Evolutionary conservation across 1,140 invertebrate species (phyloP).

Genomic region (Homalodisca vitripennis): DNA sequence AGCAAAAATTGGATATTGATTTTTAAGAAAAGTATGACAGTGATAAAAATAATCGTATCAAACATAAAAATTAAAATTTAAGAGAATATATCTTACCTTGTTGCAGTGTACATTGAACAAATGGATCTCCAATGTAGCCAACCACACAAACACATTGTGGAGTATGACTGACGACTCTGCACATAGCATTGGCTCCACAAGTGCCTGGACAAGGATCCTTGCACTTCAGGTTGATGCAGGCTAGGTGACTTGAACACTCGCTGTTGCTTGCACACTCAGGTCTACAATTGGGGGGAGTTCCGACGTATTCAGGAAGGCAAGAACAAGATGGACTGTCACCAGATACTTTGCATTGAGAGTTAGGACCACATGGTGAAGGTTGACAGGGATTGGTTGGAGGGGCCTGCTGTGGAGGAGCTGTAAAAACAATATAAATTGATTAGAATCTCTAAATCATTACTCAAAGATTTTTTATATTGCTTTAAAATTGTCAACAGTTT

Average conservation of each 20-base stretch:
- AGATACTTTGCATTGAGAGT: conserved; percentile 61
- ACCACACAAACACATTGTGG: conserved; percentile 62
- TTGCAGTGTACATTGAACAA: conserved; percentile 43
- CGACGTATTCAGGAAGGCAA: conserved; percentile 52
- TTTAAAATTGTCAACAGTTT: not conserved
- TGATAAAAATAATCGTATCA: no score
- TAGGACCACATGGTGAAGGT: conserved; percentile 70
- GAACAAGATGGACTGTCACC: conserved; percentile 58
- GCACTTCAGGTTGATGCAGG: conserved; percentile 62
- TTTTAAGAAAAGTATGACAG: not conserved
- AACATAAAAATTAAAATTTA: no score
- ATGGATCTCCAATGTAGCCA: conserved; percentile 56
- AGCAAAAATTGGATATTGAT: not conserved
- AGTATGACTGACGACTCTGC: conserved; percentile 61
- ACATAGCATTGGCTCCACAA: conserved; percentile 53
- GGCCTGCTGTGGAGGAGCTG: conserved; percentile 15
- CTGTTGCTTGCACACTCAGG: conserved; percentile 57
- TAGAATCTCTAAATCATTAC: no score
- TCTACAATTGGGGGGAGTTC: conserved; percentile 52
- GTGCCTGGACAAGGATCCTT: conserved; percentile 61
- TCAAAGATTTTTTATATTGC: not conserved
- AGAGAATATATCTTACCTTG: conserved; percentile 54
- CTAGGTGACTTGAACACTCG: conserved; percentile 57
- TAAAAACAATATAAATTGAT: not conserved
- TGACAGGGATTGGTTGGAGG: conserved; percentile 56